These are phyloP conservation scores for Alauda arvensis DNA, from an alignment of 2,797 vertebrate genomes.

Conservation along the genomic window DNA sequence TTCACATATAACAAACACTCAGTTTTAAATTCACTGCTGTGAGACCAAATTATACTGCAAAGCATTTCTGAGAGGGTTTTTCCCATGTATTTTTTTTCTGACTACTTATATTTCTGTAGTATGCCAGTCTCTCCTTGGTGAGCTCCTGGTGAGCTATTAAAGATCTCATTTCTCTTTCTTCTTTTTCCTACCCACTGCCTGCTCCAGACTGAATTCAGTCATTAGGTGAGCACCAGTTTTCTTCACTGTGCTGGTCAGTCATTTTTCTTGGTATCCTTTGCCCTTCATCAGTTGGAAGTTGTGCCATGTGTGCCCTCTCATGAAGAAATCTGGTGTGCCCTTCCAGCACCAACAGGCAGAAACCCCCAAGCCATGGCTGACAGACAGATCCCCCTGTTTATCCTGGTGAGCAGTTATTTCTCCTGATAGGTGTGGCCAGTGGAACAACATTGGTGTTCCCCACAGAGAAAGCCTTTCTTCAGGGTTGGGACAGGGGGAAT, in stretches of 20 bases:
- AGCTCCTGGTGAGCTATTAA: not conserved
- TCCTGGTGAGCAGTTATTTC: not conserved
- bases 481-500: not conserved
- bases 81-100: not conserved
- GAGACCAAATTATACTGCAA: not conserved
- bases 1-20: not conserved
- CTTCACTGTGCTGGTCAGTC: not conserved
- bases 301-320: not conserved
- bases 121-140: not conserved
- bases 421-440: not conserved
- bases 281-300: not conserved
- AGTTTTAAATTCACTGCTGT: not conserved
- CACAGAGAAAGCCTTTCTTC: not conserved
- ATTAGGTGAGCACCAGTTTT: not conserved
- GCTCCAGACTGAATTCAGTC: fast-evolving
- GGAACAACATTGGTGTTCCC: not conserved
- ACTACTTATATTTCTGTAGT: not conserved
- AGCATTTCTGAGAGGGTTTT: not conserved
- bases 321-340: not conserved
- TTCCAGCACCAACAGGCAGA: not conserved
- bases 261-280: not conserved
- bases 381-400: fast-evolving
- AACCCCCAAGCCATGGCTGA: not conserved
- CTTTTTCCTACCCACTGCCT: not conserved
- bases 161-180: not conserved